A percentile compares a stretch with the other conserved stretches of the same genome.
Evolutionary conservation across 2,797 vertebrate species (phyloP).

Genomic region (Tenualosa thibaudeaui): DNA sequence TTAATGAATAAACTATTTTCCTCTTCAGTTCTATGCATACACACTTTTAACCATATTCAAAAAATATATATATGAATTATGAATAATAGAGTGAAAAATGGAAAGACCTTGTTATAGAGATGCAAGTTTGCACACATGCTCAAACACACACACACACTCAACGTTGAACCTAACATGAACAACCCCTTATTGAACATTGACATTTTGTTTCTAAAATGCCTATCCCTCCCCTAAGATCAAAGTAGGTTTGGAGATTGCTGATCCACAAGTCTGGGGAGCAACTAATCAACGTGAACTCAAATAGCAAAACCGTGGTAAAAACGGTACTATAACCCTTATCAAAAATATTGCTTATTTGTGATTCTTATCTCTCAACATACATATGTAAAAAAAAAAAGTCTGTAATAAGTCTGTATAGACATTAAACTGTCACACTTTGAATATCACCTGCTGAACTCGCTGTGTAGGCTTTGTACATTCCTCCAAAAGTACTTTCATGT

Average conservation of each 20-base stretch:
- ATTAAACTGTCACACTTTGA: too few relatives aligned
- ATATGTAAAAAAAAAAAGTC: too few relatives aligned
- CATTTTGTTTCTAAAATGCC: neutral
- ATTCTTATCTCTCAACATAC: too few relatives aligned
- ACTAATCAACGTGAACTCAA: neutral
- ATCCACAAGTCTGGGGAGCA: slow-evolving; percentile 22
- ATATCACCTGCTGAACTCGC: too few relatives aligned
- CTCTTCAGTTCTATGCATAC: neutral
- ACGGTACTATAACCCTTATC: too few relatives aligned
- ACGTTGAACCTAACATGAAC: neutral
- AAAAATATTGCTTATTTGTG: too few relatives aligned
- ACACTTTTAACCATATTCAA: too few relatives aligned
- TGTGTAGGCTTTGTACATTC: too few relatives aligned
- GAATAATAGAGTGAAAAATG: neutral
- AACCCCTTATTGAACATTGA: neutral
- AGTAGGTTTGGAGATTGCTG: slow-evolving; percentile 4
- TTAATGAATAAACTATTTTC: neutral
- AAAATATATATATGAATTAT: neutral
- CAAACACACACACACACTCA: neutral
- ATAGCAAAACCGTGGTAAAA: too few relatives aligned
- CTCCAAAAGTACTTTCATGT: too few relatives aligned
- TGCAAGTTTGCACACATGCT: neutral
- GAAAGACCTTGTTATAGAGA: neutral
- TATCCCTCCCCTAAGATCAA: neutral
- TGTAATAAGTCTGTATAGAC: too few relatives aligned